A percentile compares a stretch with the other conserved stretches of the same genome.
Evolutionary conservation across 2,888 invertebrate genomes (phyloP).

Genomic region (Pomacea canaliculata): DNA sequence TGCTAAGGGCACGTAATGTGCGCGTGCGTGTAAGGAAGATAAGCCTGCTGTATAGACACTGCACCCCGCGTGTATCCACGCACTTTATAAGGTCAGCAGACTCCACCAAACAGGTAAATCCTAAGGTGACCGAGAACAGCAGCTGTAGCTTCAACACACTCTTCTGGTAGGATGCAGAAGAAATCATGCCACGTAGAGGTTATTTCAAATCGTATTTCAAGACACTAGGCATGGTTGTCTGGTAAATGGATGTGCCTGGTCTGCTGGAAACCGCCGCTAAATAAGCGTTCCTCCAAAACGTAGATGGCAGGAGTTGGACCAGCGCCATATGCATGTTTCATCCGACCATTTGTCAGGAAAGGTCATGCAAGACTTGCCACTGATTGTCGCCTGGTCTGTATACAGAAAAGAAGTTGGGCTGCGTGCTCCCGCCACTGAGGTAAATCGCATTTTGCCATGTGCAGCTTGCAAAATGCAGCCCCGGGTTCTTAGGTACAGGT

Average conservation of each 20-base stretch:
- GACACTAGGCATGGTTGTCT: background rate
- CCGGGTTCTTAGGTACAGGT: slow-evolving; percentile 12
- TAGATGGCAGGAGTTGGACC: slow-evolving; percentile 17
- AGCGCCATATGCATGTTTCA: slow-evolving; percentile 23
- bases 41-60: background rate
- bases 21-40: slow-evolving; percentile 4
- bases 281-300: slow-evolving; percentile 21
- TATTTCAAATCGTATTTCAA: slow-evolving; percentile 8
- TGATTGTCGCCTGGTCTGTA: slow-evolving; percentile 23
- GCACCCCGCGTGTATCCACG: slow-evolving; percentile 7
- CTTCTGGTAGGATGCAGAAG: slow-evolving; percentile 1
- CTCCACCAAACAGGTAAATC: slow-evolving; percentile 25
- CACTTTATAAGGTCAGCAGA: slow-evolving; percentile 13
- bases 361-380: slow-evolving; percentile 18
- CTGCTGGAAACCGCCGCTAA: background rate
- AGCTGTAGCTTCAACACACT: slow-evolving; percentile 16
- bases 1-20: background rate
- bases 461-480: slow-evolving; percentile 24
- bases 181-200: slow-evolving; percentile 8
- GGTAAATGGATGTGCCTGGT: too few species aligned
- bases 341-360: slow-evolving; percentile 3
- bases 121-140: slow-evolving; percentile 14
- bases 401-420: slow-evolving; percentile 6
- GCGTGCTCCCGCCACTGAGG: slow-evolving; percentile 13
- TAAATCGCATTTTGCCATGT: slow-evolving; percentile 23